These are phyloP conservation scores for Amblyjoppa fuscipennis DNA, from an alignment of 2,888 invertebrate species.

Conservation along the genomic window DNA sequence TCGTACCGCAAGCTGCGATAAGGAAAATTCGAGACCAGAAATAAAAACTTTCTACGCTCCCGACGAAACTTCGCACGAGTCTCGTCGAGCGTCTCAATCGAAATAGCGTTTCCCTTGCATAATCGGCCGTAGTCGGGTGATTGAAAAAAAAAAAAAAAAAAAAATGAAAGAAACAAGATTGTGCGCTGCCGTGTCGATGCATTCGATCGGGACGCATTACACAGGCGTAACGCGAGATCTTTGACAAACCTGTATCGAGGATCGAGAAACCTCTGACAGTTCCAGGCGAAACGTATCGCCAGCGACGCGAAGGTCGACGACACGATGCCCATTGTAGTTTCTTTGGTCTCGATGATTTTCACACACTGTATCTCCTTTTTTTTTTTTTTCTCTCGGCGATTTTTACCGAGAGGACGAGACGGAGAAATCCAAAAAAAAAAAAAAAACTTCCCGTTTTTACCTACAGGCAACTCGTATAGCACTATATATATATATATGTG, in stretches of 20 bases:
- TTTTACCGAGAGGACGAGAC: neutral
- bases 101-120: slow-evolving; percentile 15
- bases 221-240: slow-evolving; percentile 11
- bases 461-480: neutral
- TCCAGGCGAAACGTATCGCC: slow-evolving; percentile 77
- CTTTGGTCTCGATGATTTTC: neutral
- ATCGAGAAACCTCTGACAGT: slow-evolving; percentile 77
- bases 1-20: neutral
- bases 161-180: slow-evolving; percentile 1
- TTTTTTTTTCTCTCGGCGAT: neutral
- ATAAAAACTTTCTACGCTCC: slow-evolving; percentile 2
- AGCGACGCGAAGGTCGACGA: slow-evolving; percentile 77
- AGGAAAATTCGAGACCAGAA: neutral
- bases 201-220: slow-evolving; percentile 16
- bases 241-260: slow-evolving; percentile 76
- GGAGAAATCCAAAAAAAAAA: neutral
- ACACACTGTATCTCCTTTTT: neutral
- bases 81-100: neutral
- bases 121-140: neutral
- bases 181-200: neutral
- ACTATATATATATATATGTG: neutral
- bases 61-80: neutral
- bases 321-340: slow-evolving; percentile 74
- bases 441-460: neutral
- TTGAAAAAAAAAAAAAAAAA: slow-evolving; percentile 1